Base-by-base conservation (phyloP, 2,797 vertebrate species). In the Onychomys leucogaster region DNA sequence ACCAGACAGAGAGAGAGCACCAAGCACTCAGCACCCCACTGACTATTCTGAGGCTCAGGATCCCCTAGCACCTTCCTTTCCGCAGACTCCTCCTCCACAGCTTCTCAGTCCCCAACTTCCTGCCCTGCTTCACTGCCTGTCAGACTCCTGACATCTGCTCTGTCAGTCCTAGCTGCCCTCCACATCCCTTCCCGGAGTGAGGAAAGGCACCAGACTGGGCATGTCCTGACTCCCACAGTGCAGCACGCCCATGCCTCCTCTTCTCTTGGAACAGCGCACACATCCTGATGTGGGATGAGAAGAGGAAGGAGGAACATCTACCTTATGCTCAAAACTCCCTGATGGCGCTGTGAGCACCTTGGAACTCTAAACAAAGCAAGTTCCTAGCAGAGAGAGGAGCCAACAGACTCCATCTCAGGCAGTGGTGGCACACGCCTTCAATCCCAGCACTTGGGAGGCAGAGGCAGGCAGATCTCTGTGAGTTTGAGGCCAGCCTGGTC, bases 291-390 rank as follows among this genome's bases (percentile, higher is more conserved):
- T 71, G 46, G 81, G 77, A 59, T 5, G 29, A 86, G 57, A 77
- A 52, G 57, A 37, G 27, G 13, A 9, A 32, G 84, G 55, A 32
- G 0, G 23, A 71, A 81, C 34, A 55, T 55, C 76, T 41, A 21
- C 46, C 82, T 41, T 59, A 43, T 21, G 93, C 81, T 89, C 67
- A 57, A 41, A 73, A 32, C 59, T 91, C 69, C 37, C 77, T 37
- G 49, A 46, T 46, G 77, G 81, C n/a, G 14, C 13, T 57, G 25
- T 61, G 19, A 57, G 91, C 89, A 90, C 80, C 96, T 81, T 63
- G 67, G 94, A 90, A 95, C 49, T 78, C 67, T 75, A 83, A 94
- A 77, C 87, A 92, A 95, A 55, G 65, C 92, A 93, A 55, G 82
- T 37, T 71, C 80, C 43, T 34, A 19, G 73, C 89, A 63, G 2